phyloP scores from a whole-genome alignment of 1,140 invertebrate genomes.

The Battus philenor region DNA sequence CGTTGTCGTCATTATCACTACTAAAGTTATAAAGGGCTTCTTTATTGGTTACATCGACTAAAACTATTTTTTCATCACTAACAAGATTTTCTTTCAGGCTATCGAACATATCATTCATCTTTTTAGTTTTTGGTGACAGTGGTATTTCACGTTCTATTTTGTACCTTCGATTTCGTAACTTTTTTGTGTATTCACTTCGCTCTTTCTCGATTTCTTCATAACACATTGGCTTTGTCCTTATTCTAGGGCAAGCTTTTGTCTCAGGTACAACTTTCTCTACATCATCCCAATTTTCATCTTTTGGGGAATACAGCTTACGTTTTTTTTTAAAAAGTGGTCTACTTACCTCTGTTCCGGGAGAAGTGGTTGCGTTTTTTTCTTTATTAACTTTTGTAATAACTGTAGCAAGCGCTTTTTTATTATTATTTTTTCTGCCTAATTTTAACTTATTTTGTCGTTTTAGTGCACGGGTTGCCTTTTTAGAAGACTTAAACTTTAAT shows the following conservation, averaged over 20 bases:
- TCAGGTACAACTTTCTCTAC: conserved; percentile 18
- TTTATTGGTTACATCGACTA: conserved; percentile 28
- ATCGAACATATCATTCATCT: conserved; percentile 47
- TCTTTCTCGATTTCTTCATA: conserved; percentile 52
- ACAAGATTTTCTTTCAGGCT: conserved; percentile 36
- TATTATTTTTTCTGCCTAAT: not conserved
- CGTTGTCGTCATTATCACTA: conserved; percentile 53
- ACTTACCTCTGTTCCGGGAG: conserved; percentile 10
- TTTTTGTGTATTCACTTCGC: conserved; percentile 25
- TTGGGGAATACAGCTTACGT: conserved; percentile 56
- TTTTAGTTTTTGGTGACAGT: conserved; percentile 35
- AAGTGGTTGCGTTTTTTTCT: conserved; percentile 15
- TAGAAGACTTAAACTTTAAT: not conserved
- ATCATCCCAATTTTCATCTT: conserved; percentile 34
- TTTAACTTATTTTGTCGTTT: conserved; percentile 5
- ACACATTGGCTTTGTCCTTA: conserved; percentile 24
- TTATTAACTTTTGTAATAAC: not conserved
- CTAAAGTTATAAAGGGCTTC: conserved; percentile 43
- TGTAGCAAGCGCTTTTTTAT: too few species aligned
- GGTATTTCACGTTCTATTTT: conserved; percentile 14
- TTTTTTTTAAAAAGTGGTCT: conserved; percentile 35
- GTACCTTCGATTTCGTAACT: conserved; percentile 23
- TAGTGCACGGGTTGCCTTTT: not conserved
- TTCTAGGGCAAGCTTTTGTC: conserved; percentile 18
- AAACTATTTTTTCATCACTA: conserved; percentile 24